A percentile compares a stretch with the other conserved stretches of the same genome.
These are phyloP conservation scores for Troides oblongomaculatus DNA, from an alignment of 2,888 invertebrate species.

Conservation along the genomic window DNA sequence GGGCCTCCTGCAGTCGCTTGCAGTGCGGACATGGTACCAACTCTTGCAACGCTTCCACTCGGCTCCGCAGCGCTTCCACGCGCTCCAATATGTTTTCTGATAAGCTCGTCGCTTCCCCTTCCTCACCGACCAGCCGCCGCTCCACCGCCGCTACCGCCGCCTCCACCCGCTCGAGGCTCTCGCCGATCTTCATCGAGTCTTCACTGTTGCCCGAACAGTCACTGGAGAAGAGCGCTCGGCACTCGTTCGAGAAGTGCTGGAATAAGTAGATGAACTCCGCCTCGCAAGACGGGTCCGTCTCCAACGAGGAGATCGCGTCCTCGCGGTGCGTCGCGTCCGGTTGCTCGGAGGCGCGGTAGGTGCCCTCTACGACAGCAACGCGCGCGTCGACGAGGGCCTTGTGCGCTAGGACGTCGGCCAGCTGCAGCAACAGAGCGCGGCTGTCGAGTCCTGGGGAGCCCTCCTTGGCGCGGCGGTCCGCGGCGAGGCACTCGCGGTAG, in stretches of 20 bases:
- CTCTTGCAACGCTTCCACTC: conserved; percentile 74
- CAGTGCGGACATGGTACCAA: conserved; percentile 76
- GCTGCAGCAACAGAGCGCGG: conserved; percentile 75
- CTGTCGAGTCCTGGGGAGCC: conserved; percentile 49
- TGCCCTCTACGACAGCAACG: conserved; percentile 83
- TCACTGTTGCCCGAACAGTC: conserved; percentile 79
- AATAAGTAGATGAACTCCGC: conserved; percentile 85
- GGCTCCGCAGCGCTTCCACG: conserved; percentile 68
- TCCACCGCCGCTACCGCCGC: conserved; percentile 67
- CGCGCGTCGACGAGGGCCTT: conserved; percentile 88
- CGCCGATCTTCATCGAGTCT: conserved; percentile 78
- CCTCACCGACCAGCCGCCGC: conserved; percentile 53
- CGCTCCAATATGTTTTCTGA: conserved; percentile 50
- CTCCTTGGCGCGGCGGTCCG: conserved; percentile 51
- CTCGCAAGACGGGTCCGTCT: conserved; percentile 80
- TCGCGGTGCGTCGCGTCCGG: conserved; percentile 49
- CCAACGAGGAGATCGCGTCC: conserved; percentile 70
- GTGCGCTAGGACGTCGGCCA: conserved; percentile 86
- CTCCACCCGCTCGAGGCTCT: conserved; percentile 75
- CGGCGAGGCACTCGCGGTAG: conserved; percentile 82
- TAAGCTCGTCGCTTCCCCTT: conserved; percentile 8
- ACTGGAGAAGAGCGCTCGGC: conserved; percentile 80
- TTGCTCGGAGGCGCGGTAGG: conserved; percentile 62
- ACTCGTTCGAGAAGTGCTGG: conserved; percentile 82
- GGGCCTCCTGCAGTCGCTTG: conserved; percentile 76